These are phyloP conservation scores for Ormyrus rosae DNA, from an alignment of 2,888 invertebrate species.

Conservation along the genomic window DNA sequence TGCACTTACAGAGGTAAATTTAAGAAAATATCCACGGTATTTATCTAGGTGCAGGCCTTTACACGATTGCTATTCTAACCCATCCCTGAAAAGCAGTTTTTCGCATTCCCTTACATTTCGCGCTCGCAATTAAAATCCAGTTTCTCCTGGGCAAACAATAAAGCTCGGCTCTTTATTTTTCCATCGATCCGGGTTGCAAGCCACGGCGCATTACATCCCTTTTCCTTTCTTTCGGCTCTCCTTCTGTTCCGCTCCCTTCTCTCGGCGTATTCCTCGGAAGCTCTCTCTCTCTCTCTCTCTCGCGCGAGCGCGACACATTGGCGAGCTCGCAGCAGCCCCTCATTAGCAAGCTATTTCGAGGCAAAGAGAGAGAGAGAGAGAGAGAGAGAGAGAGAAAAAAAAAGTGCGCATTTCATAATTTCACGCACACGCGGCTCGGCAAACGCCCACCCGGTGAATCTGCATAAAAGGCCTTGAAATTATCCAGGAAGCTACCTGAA, in stretches of 20 bases:
- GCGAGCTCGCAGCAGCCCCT: conserved; percentile 46
- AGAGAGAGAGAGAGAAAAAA: not conserved
- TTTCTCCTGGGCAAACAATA: not conserved
- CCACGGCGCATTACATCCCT: not conserved
- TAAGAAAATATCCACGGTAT: too few species aligned
- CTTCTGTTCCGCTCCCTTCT: not conserved
- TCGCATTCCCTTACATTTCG: not conserved
- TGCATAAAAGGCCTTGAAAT: conserved; percentile 63
- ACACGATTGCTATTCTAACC: conserved; percentile 32
- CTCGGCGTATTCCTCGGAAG: not conserved
- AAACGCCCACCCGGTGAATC: conserved; percentile 51
- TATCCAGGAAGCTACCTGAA: conserved; percentile 58
- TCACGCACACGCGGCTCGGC: conserved; percentile 50
- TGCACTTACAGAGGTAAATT: too few species aligned
- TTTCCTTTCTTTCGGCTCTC: not conserved
- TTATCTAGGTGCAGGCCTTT: not conserved
- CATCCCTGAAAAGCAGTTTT: not conserved
- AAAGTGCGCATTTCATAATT: conserved; percentile 62
- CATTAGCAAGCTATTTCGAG: conserved; percentile 64
- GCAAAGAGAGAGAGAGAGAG: not conserved
- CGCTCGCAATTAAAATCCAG: conserved; percentile 13
- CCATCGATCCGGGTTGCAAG: not conserved
- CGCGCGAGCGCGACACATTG: not conserved
- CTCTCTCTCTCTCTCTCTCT: too few species aligned
- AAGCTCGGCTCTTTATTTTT: not conserved